Percentiles rank a stretch among this genome's conserved stretches.
These are phyloP conservation scores for Thrips palmi DNA, from an alignment of 1,140 invertebrate species.

Conservation along the genomic window DNA sequence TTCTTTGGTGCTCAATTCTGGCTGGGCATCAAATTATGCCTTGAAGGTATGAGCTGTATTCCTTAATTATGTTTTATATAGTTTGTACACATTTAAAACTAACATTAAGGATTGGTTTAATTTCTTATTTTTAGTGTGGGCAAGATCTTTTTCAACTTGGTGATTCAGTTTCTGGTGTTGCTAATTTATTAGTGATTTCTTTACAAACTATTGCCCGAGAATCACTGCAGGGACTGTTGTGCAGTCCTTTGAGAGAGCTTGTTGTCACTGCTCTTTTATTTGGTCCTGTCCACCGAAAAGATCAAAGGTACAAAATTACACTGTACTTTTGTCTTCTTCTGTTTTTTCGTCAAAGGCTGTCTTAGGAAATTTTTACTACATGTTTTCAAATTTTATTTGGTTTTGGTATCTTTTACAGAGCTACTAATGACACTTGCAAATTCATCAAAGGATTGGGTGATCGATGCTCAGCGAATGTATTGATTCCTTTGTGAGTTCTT, in stretches of 20 bases:
- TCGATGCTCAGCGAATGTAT: conserved; percentile 6
- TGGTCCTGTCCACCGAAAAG: conserved; percentile 15
- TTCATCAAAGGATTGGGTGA: conserved; percentile 6
- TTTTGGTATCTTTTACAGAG: conserved; percentile 7
- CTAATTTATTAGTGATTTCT: conserved; percentile 13
- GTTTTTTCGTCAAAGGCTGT: background rate
- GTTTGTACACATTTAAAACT: background rate
- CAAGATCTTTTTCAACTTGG: conserved; percentile 14
- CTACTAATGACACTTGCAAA: conserved; percentile 9
- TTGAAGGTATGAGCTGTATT: background rate
- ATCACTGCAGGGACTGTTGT: conserved; percentile 1
- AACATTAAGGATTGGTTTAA: conserved; percentile 9
- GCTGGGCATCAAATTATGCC: background rate
- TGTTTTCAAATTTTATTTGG: background rate
- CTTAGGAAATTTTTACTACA: background rate
- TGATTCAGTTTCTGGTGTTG: conserved; percentile 15
- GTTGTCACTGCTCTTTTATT: conserved; percentile 10
- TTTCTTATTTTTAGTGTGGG: conserved; percentile 16
- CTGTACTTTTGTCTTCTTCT: background rate
- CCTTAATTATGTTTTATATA: background rate
- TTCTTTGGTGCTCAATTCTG: conserved; percentile 7
- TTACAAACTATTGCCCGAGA: conserved; percentile 7
- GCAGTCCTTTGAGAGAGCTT: conserved; percentile 3
- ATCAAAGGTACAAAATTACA: conserved; percentile 16
- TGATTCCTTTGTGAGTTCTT: conserved; percentile 10